phyloP scores from a whole-genome alignment of 2,113 vertebrate genomes.

The Cygnus buccinator region DNA sequence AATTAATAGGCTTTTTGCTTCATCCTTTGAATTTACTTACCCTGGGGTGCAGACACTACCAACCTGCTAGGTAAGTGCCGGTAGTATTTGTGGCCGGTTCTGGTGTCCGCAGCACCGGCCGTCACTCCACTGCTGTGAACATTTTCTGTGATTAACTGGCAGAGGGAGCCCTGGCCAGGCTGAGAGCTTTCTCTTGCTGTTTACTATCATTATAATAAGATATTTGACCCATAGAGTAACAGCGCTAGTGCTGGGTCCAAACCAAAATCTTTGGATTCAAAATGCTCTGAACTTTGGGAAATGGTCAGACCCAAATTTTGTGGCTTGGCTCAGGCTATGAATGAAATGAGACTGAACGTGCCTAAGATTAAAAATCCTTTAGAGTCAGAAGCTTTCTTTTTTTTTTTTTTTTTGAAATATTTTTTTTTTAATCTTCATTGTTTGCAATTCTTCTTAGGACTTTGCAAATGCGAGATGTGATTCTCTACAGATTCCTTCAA shows the following conservation, averaged over 20 bases:
- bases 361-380: conserved; percentile 7
- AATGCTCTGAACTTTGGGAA: conserved; percentile 34
- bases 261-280: conserved; percentile 27
- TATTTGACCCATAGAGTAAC: conserved; percentile 51
- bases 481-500: neutral
- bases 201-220: conserved; percentile 46
- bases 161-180: conserved; percentile 49
- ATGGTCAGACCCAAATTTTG: conserved; percentile 48
- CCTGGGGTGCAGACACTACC: neutral
- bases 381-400: neutral
- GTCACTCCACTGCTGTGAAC: conserved; percentile 12
- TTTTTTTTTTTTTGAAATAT: conserved; percentile 7
- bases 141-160: conserved; percentile 49
- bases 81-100: conserved; percentile 11
- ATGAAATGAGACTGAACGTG: conserved; percentile 22
- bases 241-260: neutral
- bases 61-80: neutral
- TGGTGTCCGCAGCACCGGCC: conserved; percentile 21
- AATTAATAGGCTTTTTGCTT: neutral
- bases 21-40: neutral
- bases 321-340: conserved; percentile 51
- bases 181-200: conserved; percentile 28
- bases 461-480: neutral
- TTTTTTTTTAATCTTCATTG: neutral
- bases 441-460: neutral